Evolutionary conservation across 2,797 vertebrate genomes (phyloP), one percentile per base, ranked within the genome.

Genomic region (Threskiornis aethiopicus): DNA sequence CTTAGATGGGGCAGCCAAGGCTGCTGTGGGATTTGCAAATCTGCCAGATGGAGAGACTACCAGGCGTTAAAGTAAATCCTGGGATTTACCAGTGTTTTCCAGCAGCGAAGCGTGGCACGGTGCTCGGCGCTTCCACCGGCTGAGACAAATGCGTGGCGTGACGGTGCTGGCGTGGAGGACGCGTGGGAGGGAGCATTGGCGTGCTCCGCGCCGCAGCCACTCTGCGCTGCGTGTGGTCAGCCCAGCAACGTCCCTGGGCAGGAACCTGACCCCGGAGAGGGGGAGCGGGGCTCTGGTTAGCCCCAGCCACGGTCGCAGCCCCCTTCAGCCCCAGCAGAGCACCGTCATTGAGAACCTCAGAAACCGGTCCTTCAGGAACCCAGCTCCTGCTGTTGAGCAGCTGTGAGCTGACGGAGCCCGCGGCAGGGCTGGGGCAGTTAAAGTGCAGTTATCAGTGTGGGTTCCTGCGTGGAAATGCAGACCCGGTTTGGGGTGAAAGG

Each of bases 111-210:
- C 1, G 1, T 17, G 24, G 19, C 10, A 5, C 0, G 6, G 42
- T 5, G 21, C 26, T 79, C 0, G 2, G 37, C 0, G 1, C 3
- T 35, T 62, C 70, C 3, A 0, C 64, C 1, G 2, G 33, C 44
- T 19, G 61, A 58, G 58, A 3, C 2, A 3, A 22, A 19, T 2
- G 29, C 10, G 10, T n/a, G 22, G 49, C 9, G 6, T 33, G 49
- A 20, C 20, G 3, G 4, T 7, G 37, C 59, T 29, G 37, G 26
- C 26, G 9, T 13, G n/a, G 71, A 42, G 61, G 51, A 21, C 1
- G 17, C 0, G 31, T 51, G 39, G 79, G 57, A 55, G 42, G 71
- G 47, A 55, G 44, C 21, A 0, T 6, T 7, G 7, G 42, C 4
- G 8, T 12, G 49, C 31, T 46, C 69, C 12, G 24, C 37, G 42